phyloP scores from a whole-genome alignment of 2,888 invertebrate species.

The Dilophus febrilis region DNA sequence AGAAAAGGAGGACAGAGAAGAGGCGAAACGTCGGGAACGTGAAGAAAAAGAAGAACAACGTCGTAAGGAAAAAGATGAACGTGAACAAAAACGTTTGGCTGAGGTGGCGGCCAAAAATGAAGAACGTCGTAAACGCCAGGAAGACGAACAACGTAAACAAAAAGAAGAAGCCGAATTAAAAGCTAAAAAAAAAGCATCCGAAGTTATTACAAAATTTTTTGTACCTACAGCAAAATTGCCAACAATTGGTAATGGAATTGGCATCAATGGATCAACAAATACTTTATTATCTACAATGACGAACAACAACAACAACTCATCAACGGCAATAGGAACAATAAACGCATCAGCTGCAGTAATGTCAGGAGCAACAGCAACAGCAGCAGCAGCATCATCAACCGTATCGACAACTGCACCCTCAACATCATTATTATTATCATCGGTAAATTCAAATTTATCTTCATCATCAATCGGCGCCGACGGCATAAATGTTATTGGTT shows the following conservation, averaged over 20 bases:
- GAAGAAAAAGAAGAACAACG: conserved; percentile 20
- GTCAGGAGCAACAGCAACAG: conserved; percentile 8
- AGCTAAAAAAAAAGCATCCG: conserved; percentile 60
- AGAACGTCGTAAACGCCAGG: conserved; percentile 19
- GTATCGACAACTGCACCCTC: too few species aligned
- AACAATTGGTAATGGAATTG: conserved; percentile 24
- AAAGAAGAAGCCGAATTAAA: conserved; percentile 53
- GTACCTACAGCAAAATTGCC: conserved; percentile 32
- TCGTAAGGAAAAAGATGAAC: conserved; percentile 26
- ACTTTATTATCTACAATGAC: background rate
- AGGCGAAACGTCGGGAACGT: conserved; percentile 29
- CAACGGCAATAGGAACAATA: conserved; percentile 8
- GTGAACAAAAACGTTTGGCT: conserved; percentile 21
- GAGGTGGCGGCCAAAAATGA: conserved; percentile 26
- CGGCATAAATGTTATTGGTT: conserved; percentile 8
- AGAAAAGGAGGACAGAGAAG: conserved; percentile 32
- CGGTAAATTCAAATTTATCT: too few species aligned
- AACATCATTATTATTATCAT: too few species aligned
- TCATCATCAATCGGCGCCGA: too few species aligned
- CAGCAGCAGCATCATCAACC: conserved; percentile 9
- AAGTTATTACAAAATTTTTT: conserved; percentile 70
- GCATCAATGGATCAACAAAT: too few species aligned
- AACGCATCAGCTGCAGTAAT: too few species aligned
- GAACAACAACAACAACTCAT: conserved; percentile 12
- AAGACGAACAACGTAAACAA: conserved; percentile 37